Conservation (phyloP, 2,888 invertebrate genomes). For the Sinotaia quadrata region DNA sequence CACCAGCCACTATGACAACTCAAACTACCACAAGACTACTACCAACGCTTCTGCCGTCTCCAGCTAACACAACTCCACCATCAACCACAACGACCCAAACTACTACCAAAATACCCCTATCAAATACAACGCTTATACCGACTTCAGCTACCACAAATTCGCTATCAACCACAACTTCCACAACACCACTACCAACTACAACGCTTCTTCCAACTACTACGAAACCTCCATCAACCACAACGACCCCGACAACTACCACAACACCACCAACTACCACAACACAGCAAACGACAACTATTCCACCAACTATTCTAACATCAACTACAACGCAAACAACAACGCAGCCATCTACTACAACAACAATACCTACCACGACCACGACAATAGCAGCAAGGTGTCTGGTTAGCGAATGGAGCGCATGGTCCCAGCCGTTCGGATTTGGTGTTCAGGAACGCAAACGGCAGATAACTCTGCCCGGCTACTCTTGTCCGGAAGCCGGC, state of each 20-base stretch:
- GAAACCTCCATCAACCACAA: background rate
- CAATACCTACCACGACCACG: background rate
- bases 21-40: background rate
- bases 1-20: background rate
- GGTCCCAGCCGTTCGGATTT: constrained; percentile 22
- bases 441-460: constrained; percentile 22
- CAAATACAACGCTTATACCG: background rate
- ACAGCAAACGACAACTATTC: background rate
- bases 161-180: background rate
- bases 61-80: background rate
- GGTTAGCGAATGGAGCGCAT: constrained; percentile 26
- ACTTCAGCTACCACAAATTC: background rate
- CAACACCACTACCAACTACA: background rate
- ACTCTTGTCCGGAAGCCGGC: constrained; percentile 21
- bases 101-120: background rate
- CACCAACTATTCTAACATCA: background rate
- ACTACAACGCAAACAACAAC: background rate
- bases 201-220: background rate
- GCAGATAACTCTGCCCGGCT: constrained; percentile 7
- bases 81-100: background rate
- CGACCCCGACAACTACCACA: background rate
- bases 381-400: background rate
- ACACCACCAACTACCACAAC: background rate
- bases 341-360: background rate
- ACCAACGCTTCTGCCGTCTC: background rate